A percentile compares a stretch with the other conserved stretches of the same genome.
Evolutionary conservation across 2,113 vertebrate species (phyloP).

Genomic region (Zosterops lateralis): DNA sequence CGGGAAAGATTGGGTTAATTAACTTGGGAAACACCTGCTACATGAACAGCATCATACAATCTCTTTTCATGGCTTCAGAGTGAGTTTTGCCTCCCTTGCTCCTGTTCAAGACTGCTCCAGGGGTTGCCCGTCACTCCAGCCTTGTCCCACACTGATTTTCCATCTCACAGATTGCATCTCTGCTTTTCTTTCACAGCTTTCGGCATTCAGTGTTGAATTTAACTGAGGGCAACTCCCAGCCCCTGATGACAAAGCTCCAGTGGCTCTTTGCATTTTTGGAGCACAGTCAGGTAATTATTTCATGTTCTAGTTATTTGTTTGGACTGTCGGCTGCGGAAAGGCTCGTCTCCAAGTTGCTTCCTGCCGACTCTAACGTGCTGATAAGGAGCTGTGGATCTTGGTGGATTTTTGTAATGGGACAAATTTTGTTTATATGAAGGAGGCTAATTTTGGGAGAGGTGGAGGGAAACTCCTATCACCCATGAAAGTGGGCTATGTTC

Average conservation of each 20-base stretch:
- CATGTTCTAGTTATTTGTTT: constrained; percentile 63
- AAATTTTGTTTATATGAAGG: not conserved
- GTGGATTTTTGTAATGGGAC: not conserved
- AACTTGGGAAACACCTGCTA: constrained; percentile 86
- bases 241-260: constrained; percentile 83
- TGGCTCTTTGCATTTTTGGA: constrained; percentile 84
- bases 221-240: constrained; percentile 78
- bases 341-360: constrained; percentile 58
- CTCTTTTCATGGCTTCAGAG: constrained; percentile 84
- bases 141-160: not conserved
- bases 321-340: constrained; percentile 49
- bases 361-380: not conserved
- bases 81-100: constrained; percentile 61
- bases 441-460: constrained; percentile 3
- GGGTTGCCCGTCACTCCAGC: rapidly evolving
- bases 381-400: constrained; percentile 35
- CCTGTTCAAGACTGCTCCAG: not conserved
- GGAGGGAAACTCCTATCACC: not conserved
- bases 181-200: constrained; percentile 70
- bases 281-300: constrained; percentile 80
- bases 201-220: constrained; percentile 78
- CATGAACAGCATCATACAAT: constrained; percentile 85
- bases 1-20: constrained; percentile 81
- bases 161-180: not conserved
- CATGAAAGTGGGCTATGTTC: not conserved